Evolutionary conservation across 2,888 invertebrate species (phyloP), one percentile per base, ranked within the genome.

Genomic region (Apodemia duryi): DNA sequence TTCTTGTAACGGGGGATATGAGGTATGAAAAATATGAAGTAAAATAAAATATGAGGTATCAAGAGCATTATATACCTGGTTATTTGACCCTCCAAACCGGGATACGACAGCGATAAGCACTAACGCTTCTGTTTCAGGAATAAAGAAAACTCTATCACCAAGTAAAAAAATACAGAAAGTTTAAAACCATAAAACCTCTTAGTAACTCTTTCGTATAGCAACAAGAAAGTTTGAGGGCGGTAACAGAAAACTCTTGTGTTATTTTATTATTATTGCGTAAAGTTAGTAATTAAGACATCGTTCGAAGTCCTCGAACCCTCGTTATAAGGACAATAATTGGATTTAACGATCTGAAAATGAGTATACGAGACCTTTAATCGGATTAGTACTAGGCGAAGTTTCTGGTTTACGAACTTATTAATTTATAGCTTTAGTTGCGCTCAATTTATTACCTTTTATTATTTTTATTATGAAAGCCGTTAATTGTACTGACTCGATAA

Each of bases 341-440:
- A 57, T 57, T 57, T 57, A 57, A 57, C 57, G 57, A 57, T 57
- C 57, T 11, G 57, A 57, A 57, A 57, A 57, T 57, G 57, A 57
- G 11, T 57, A 32, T 32, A 57, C 57, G 29, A 32, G 32, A 32
- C 57, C 57, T 32, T 57, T 57, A 57, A 57, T 57, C 57, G 57
- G 57, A 32, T 57, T 57, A 57, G 57, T 57, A 32, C 57, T 5
- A 32, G 54, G 32, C 57, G 6, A 57, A 57, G 32, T 57, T 57
- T 29, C 13, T 57, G 57, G 57, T 57, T 32, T 57, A 57, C 57
- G 32, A 57, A 57, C 57, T 57, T 57, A 46, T 32, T 32, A 57
- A 57, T 57, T 57, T 29, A 57, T 57, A 57, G 57, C 32, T 57
- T 11, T 6, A 57, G 57, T 57, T 57, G 32, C 32, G 32, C 32